Percentiles rank a stretch among this genome's conserved stretches.
These are phyloP conservation scores for Leucoraja erinaceus DNA, from an alignment of 2,113 vertebrate species.

Conservation along the genomic window DNA sequence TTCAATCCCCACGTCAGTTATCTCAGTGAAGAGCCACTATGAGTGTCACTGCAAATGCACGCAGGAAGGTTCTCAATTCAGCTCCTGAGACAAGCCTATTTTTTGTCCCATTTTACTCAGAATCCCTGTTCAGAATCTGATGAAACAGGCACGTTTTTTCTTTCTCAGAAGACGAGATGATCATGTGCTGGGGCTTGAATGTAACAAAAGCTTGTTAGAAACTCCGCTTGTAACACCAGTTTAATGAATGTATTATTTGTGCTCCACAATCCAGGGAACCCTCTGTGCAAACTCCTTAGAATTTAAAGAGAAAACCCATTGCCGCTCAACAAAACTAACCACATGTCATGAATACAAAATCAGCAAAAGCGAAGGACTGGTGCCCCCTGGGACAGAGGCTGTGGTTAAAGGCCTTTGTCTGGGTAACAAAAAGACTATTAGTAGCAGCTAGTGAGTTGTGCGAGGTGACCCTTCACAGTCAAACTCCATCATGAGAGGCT, in stretches of 20 bases:
- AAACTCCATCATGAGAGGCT: not conserved
- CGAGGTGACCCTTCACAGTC: conserved; percentile 20
- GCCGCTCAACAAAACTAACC: conserved; percentile 6
- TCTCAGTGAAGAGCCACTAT: not conserved
- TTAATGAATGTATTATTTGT: conserved; percentile 1
- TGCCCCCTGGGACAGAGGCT: not conserved
- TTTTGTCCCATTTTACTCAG: not conserved
- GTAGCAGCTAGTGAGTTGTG: not conserved
- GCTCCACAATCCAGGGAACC: not conserved
- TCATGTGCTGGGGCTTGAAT: not conserved
- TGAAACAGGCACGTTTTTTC: not conserved
- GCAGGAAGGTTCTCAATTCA: not conserved
- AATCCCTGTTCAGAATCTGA: not conserved
- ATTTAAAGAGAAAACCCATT: not conserved
- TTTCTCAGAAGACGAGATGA: not conserved
- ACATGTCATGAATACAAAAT: conserved; percentile 14
- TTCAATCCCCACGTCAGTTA: not conserved
- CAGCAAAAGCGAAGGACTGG: not conserved
- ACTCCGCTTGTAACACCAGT: not conserved
- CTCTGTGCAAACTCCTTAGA: not conserved
- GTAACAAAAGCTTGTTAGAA: not conserved
- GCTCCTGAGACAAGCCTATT: not conserved
- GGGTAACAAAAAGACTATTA: conserved; percentile 6
- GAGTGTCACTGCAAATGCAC: not conserved
- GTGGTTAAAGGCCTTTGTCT: conserved; percentile 19